Percentiles rank a stretch among this genome's conserved stretches.
Conservation (phyloP, 37 sponge, comb jelly and placozoan species). For the Aplysina aerophoba region DNA sequence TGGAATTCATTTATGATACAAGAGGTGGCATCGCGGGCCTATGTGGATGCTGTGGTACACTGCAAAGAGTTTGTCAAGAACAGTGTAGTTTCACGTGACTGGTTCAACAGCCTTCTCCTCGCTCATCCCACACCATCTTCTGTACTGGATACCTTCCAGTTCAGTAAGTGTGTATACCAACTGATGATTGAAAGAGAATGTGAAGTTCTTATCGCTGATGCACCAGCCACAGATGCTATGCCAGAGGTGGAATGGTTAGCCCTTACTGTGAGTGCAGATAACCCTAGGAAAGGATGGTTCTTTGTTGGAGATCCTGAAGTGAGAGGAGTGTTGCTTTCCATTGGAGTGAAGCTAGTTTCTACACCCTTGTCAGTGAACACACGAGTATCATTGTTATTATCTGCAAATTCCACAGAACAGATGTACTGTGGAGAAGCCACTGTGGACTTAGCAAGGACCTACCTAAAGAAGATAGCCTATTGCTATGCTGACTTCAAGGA, state of each 20-base stretch:
- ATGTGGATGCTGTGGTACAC: conserved; percentile 35
- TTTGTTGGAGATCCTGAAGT: neutral
- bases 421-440: neutral
- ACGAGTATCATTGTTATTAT: no score
- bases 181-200: neutral
- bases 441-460: neutral
- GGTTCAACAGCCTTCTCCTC: conserved; percentile 57
- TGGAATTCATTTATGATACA: conserved; percentile 47
- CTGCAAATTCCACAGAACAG: no score
- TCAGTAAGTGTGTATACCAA: neutral
- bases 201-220: neutral
- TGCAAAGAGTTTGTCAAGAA: conserved; percentile 8
- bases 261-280: neutral
- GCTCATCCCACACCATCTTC: neutral
- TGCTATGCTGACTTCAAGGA: no score
- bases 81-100: neutral
- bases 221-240: neutral
- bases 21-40: conserved; percentile 34
- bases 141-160: neutral
- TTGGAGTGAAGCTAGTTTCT: conserved; percentile 44
- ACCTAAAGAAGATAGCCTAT: neutral
- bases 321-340: neutral
- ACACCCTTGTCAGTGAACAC: conserved; percentile 3
- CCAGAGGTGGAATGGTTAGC: neutral
- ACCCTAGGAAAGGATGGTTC: conserved; percentile 12